These are phyloP conservation scores for Adelges cooleyi DNA, from an alignment of 1,140 invertebrate genomes.

Conservation along the genomic window DNA sequence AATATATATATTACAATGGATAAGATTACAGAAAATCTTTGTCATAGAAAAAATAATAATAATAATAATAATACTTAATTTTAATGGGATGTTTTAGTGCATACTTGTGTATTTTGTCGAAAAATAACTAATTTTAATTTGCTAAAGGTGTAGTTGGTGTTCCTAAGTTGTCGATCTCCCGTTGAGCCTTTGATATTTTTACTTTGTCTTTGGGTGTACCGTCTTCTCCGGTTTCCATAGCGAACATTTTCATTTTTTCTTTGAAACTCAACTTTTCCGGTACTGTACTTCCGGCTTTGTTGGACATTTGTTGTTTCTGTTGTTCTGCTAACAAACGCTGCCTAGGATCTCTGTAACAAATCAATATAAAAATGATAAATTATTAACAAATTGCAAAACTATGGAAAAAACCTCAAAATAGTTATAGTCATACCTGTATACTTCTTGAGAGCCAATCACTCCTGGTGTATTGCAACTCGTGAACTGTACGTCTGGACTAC, in stretches of 20 bases:
- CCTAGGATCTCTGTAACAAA: conserved; percentile 59
- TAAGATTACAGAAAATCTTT: background rate
- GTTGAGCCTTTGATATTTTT: conserved; percentile 82
- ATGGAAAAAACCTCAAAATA: background rate
- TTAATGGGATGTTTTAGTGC: conserved; percentile 19
- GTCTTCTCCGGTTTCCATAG: conserved; percentile 77
- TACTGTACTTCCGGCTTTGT: conserved; percentile 50
- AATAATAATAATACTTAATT: background rate
- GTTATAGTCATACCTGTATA: conserved; percentile 59
- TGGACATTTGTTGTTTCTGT: conserved; percentile 53
- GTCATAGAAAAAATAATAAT: conserved; percentile 3
- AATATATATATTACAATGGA: background rate
- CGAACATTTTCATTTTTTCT: conserved; percentile 97
- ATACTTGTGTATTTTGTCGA: background rate
- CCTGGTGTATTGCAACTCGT: conserved; percentile 63
- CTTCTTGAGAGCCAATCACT: conserved; percentile 87
- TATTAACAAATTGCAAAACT: background rate
- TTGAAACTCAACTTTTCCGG: conserved; percentile 86
- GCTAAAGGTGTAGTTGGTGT: conserved; percentile 38
- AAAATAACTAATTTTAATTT: background rate
- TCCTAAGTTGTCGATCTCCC: conserved; percentile 69
- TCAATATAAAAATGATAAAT: background rate
- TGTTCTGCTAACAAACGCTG: conserved; percentile 64
- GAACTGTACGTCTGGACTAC: conserved; percentile 50
- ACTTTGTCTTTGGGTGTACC: conserved; percentile 81